Base-by-base conservation (phyloP, 2,888 invertebrate species). In the Ganaspis brasiliensis region DNA sequence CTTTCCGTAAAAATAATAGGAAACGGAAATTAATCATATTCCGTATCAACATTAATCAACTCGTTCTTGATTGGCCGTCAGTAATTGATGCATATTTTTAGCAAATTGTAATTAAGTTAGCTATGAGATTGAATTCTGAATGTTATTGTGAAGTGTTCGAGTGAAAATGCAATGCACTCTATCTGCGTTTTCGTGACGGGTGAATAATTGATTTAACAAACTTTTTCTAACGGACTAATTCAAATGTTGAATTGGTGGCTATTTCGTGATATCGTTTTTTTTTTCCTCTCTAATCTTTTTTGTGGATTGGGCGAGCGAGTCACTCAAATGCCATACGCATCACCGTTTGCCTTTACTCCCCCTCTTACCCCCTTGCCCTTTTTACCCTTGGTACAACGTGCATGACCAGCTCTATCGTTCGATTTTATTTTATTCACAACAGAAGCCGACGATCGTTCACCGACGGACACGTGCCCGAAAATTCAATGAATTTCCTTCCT, bases 341-440 rank as follows among this genome's bases (percentile, higher is more conserved):
- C 67, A 59, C 73, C 49, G 45, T 45, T 61, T 49, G 59, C 73
- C 55, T 72, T 72, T 52, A 35, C 31, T 56, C 35, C 72, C 19
- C 21, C 56, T 21, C 3, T 31, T 49, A 9, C 45, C 31, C 9
- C 19, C 59, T 19, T 57, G n/a, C 12, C 55, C 26, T 45, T 73
- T 37, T 35, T 57, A 16, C 59, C 40, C 37, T 24, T 37, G 37
- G 45, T 67, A 67, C 67, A 67, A 67, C 67, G 45, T 67, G 67
- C 67, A 67, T 67, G 67, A 67, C 67, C 67, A 67, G 67, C 45
- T 67, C 59, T 59, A 59, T 59, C 67, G 67, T 67, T 45, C 67
- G 67, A 67, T 67, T 67, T 67, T 67, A 67, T 67, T 67, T 67
- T 67, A 67, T 67, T 67, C 67, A 67, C 67, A 67, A 67, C 67